Evolutionary conservation across 2,888 invertebrate genomes (phyloP).

Genomic region (Amiota minor): DNA sequence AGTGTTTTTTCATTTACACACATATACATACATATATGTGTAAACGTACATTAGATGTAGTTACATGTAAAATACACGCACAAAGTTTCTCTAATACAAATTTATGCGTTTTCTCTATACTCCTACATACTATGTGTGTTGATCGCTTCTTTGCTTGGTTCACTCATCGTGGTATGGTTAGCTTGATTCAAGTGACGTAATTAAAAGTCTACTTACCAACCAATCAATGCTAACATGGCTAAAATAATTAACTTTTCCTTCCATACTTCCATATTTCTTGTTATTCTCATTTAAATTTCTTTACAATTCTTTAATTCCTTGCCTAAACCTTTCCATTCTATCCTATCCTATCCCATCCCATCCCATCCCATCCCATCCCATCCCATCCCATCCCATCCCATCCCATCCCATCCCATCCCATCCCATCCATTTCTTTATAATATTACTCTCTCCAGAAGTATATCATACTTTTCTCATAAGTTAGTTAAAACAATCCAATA

Average conservation of each 20-base stretch:
- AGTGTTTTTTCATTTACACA: conserved; percentile 52
- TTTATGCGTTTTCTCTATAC: conserved; percentile 24
- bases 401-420: no score
- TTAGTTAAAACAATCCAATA: no score
- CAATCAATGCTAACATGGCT: background rate
- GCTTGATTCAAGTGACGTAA: conserved; percentile 16
- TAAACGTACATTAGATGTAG: no score
- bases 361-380: no score
- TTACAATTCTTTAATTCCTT: no score
- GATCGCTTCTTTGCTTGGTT: background rate
- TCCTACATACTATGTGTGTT: background rate
- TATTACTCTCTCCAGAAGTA: no score
- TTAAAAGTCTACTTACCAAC: conserved; percentile 4
- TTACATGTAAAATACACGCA: background rate
- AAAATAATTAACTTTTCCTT: conserved; percentile 17
- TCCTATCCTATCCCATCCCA: no score
- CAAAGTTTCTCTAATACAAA: conserved; percentile 24
- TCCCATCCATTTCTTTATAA: no score
- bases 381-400: no score
- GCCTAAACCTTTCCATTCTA: no score
- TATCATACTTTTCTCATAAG: no score
- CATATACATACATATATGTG: conserved; percentile 45
- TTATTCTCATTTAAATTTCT: background rate
- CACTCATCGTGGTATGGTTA: background rate
- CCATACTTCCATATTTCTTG: background rate